Base-by-base conservation (phyloP, 1,140 invertebrate species). In the Aphidius gifuensis region DNA sequence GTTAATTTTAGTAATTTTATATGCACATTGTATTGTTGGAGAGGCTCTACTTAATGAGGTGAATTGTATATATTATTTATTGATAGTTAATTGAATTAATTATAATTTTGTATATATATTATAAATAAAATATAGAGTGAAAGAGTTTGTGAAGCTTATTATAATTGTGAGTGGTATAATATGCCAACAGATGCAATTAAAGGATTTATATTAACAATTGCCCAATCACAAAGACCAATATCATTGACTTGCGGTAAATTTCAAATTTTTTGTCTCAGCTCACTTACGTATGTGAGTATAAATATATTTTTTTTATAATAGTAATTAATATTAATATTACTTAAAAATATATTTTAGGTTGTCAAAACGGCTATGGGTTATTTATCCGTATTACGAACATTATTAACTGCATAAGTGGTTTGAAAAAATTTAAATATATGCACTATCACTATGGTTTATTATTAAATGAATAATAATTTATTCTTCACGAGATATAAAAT, bases 311-410 rank as follows among this genome's bases (percentile, higher is more conserved):
- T 8, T 46, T 46, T n/a, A 46, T 2, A 46, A 46, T 46, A 23
- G 3, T 39, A 5, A 9, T 3, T 23, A 32, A 7, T 45, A 61
- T 61, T 46, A 5, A 51, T 44, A 55, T 21, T 9, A 57, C 62
- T 67, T 7, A 21, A 50, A 53, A 11, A 9, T 11, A 7, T 11
- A 53, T 39, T 59, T 6, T 47, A 69, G 70, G 62, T 71, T 6
- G 62, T 71, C 7, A 71, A 69, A 62, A 67, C 66, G 4, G 53
- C 65, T 5, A 62, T 62, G 54, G 69, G 63, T 23, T 71, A 71
- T 58, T 62, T 71, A 38, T 71, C 68, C 9, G 65, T 71, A 9
- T 56, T 71, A 32, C 57, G 66, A 58, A 69, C 48, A 38, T 32
- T 32, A 32, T 32, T 32, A 32, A 32, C 23, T 32, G 4, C 23